Conservation (phyloP, 2,888 invertebrate genomes). For the Agrochola macilenta region DNA sequence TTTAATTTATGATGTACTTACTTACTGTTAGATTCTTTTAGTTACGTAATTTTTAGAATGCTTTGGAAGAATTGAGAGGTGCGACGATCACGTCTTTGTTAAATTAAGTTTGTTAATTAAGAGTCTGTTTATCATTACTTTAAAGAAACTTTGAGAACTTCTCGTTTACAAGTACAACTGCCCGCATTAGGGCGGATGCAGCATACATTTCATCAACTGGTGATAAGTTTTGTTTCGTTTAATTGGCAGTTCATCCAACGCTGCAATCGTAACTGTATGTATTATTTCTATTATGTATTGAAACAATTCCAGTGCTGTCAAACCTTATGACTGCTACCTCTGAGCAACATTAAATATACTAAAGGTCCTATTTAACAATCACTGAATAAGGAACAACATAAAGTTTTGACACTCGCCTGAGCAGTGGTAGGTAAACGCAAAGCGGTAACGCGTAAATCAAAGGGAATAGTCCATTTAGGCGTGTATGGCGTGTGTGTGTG, state of each 20-base stretch:
- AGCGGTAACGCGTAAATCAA: not conserved
- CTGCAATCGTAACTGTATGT: not conserved
- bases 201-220: slow-evolving; percentile 3
- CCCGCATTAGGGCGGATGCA: slow-evolving; percentile 9
- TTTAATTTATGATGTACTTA: slow-evolving; percentile 34
- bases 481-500: no score
- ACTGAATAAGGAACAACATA: not conserved
- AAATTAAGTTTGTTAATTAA: slow-evolving; percentile 17
- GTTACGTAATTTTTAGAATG: slow-evolving; percentile 27
- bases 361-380: no score
- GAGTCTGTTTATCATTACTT: not conserved
- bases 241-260: not conserved
- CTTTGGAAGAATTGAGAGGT: slow-evolving; percentile 27
- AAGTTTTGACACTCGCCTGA: not conserved
- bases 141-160: not conserved
- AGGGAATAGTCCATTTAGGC: not conserved
- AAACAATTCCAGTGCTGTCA: not conserved
- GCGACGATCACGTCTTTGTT: slow-evolving; percentile 34
- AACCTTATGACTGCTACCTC: not conserved
- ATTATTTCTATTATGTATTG: not conserved
- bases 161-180: not conserved
- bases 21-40: slow-evolving; percentile 32
- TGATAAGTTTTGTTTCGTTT: not conserved
- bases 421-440: not conserved
- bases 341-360: not conserved